These are phyloP conservation scores for Smithornis capensis DNA, from an alignment of 2,113 vertebrate genomes.

Conservation along the genomic window DNA sequence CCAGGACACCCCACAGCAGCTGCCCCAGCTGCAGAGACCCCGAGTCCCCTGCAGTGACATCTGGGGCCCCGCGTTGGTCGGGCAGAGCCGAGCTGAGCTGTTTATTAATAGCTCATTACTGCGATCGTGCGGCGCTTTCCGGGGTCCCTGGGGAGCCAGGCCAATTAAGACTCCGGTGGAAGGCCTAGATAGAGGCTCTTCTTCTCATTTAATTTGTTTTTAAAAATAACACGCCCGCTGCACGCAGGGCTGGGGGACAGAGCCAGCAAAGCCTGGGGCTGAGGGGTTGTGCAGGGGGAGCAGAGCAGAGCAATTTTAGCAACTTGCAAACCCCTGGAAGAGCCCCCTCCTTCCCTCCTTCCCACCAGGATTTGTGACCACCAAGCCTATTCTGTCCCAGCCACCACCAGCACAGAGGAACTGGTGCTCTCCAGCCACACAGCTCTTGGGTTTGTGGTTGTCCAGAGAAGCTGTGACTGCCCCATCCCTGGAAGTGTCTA, in stretches of 20 bases:
- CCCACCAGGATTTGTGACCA: not conserved
- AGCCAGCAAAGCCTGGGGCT: not conserved
- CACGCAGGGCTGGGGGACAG: not conserved
- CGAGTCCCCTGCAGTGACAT: fast-evolving
- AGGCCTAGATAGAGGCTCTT: constrained; percentile 24
- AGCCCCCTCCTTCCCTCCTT: not conserved
- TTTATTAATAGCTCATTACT: constrained; percentile 41
- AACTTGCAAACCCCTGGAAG: not conserved
- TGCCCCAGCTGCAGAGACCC: not conserved
- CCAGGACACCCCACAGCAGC: not conserved
- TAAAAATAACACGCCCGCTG: constrained; percentile 5
- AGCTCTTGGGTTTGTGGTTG: not conserved
- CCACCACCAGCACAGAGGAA: not conserved
- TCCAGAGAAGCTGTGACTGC: not conserved
- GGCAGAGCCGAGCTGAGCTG: not conserved
- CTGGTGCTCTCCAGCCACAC: fast-evolving
- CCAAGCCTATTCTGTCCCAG: fast-evolving
- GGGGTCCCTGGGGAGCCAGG: not conserved
- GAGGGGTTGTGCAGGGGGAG: not conserved
- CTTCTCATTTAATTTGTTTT: constrained; percentile 12
- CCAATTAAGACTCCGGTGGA: constrained; percentile 9
- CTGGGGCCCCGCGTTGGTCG: fast-evolving
- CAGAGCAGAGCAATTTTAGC: not conserved
- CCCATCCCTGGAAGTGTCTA: not conserved
- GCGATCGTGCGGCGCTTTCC: not conserved